Conservation (phyloP, 2,113 vertebrate species). For the Toxotes chatareus region DNA sequence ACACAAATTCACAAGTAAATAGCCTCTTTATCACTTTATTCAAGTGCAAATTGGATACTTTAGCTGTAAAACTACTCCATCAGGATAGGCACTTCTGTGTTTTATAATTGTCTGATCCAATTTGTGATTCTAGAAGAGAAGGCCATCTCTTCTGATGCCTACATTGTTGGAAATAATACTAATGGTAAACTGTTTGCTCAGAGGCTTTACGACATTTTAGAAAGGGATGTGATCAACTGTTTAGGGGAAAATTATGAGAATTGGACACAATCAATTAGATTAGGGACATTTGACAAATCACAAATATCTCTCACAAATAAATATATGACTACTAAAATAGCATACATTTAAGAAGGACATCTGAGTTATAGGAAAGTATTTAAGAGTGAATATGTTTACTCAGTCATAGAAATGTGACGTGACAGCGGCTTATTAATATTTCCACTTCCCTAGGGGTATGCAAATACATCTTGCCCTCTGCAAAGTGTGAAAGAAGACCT, state of each 20-base stretch:
- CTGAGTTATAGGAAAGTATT: conserved; percentile 43
- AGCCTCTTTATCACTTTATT: background rate
- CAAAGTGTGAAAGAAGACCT: conserved; percentile 63
- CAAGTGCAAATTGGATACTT: conserved; percentile 1
- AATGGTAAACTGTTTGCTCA: background rate
- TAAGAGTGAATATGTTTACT: conserved; percentile 66
- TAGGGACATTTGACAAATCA: background rate
- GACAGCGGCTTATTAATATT: conserved; percentile 78
- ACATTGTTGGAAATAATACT: background rate
- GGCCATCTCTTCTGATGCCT: background rate
- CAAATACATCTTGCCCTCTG: conserved; percentile 75
- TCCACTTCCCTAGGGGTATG: conserved; percentile 70
- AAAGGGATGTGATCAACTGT: background rate
- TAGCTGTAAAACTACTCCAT: background rate
- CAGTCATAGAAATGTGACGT: conserved; percentile 64
- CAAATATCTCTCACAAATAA: background rate
- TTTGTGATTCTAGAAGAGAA: conserved; percentile 9
- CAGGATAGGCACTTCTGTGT: background rate
- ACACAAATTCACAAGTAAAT: background rate
- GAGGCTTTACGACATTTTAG: background rate
- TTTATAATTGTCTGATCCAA: conserved; percentile 15
- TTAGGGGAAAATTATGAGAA: background rate
- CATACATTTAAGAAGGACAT: background rate
- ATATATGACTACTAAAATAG: background rate
- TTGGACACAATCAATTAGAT: background rate